Evolutionary conservation across 2,797 vertebrate genomes (phyloP).

Genomic region (Rhinophrynus dorsalis): DNA sequence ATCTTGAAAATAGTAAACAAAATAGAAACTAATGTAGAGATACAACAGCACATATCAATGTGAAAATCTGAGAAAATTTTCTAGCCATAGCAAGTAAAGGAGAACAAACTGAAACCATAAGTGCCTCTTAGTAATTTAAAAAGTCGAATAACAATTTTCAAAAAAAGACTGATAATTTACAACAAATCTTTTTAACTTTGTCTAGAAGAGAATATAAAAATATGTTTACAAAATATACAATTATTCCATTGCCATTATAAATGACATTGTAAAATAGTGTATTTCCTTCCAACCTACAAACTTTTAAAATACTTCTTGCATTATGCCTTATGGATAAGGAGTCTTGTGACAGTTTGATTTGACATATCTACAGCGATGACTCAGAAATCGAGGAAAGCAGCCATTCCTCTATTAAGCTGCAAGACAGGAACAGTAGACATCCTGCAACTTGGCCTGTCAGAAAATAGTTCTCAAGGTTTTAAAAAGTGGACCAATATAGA

Average conservation of each 20-base stretch:
- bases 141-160: no score
- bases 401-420: constrained; percentile 29
- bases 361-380: constrained; percentile 37
- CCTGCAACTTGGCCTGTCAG: constrained; percentile 28
- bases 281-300: neutral
- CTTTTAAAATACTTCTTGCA: constrained; percentile 19
- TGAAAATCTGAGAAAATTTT: no score
- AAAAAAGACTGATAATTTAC: no score
- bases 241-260: neutral
- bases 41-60: no score
- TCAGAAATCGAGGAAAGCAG: constrained; percentile 20
- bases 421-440: constrained; percentile 24
- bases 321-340: constrained; percentile 18
- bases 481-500: constrained; percentile 26
- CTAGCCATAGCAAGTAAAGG: no score
- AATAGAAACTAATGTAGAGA: no score
- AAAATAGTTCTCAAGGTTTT: constrained; percentile 15
- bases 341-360: constrained; percentile 32
- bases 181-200: no score
- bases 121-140: no score
- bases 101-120: no score
- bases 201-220: no score
- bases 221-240: no score
- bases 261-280: constrained; percentile 2
- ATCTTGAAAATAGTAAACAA: no score